Conservation (phyloP, 2,888 invertebrate genomes). For the Napeogenes inachia region DNA sequence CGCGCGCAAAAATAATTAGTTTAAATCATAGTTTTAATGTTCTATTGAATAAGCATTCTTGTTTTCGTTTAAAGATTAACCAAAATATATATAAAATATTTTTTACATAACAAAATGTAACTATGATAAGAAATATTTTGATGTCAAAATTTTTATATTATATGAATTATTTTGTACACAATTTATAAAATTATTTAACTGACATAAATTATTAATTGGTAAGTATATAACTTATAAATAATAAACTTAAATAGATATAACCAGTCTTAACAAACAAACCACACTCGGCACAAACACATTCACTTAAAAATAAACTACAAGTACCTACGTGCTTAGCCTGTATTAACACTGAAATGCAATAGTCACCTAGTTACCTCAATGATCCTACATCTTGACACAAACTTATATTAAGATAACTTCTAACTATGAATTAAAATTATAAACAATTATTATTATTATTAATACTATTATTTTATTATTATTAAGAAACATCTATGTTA, state of each 20-base stretch:
- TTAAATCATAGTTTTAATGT: too few species aligned
- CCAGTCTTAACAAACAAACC: background rate
- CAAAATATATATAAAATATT: too few species aligned
- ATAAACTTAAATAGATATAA: background rate
- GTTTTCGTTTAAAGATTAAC: too few species aligned
- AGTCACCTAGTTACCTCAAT: background rate
- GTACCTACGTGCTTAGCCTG: slow-evolving; percentile 1
- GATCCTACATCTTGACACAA: too few species aligned
- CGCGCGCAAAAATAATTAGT: slow-evolving; percentile 49
- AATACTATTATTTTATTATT: background rate
- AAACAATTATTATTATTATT: background rate
- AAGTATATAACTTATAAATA: background rate
- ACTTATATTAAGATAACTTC: too few species aligned
- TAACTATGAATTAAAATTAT: background rate
- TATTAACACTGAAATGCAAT: background rate
- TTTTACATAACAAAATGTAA: too few species aligned
- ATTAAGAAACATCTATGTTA: background rate
- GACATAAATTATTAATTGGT: background rate
- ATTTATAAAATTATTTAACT: too few species aligned
- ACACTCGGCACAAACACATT: background rate
- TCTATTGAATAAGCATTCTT: too few species aligned
- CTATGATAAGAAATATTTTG: too few species aligned
- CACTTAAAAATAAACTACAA: slow-evolving; percentile 3
- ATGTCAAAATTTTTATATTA: too few species aligned
- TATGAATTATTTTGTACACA: too few species aligned